Base-by-base conservation (phyloP, 1,140 invertebrate genomes). In the Brevipalpus yothersi region DNA sequence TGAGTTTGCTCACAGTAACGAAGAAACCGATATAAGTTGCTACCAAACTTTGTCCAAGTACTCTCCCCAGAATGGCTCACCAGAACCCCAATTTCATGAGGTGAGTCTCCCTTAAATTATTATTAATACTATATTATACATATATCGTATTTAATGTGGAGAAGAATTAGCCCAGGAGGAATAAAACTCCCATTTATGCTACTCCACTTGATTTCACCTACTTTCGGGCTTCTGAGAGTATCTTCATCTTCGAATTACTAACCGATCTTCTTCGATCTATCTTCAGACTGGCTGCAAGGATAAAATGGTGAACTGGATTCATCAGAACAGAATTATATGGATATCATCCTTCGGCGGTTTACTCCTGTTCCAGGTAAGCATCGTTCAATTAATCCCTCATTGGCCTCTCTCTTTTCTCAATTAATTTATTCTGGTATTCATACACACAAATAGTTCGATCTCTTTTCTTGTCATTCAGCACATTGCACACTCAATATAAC, bases 1-100 rank as follows among this genome's bases (percentile, higher is more conserved):
- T 60, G 73, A 75, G 58, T 75, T 73, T 64, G 69, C 72, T 7
- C 68, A 69, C 56, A 72, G 70, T 45, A 69, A 67, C 47, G 68
- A 71, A 41, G 67, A 67, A 12, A 71, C 74, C 54, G 71, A 74
- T 62, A 65, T 68, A 23, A 70, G 70, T 13, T 75, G 73, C 60
- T 75, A 73, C 56, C 56, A 21, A 58, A 12, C 54, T 23, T n/a
- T 62, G 10, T 42, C 64, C 63, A 61, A 63, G 54, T 53, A 56
- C 57, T 47, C 55, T 64, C 17, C 65, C 64, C 58, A 62, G 61
- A 55, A 60, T 62, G 59, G 41, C 19, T 47, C 15, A 60, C 40
- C 11, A 51, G 1, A 40, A 13, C n/a, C 39, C 47, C 49, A 39
- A 41, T 61, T 57, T 41, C 41, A 43, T 55, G 39, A 31, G n/a